These are phyloP conservation scores for Germaria angustata DNA, from an alignment of 2,888 invertebrate genomes.

Conservation along the genomic window DNA sequence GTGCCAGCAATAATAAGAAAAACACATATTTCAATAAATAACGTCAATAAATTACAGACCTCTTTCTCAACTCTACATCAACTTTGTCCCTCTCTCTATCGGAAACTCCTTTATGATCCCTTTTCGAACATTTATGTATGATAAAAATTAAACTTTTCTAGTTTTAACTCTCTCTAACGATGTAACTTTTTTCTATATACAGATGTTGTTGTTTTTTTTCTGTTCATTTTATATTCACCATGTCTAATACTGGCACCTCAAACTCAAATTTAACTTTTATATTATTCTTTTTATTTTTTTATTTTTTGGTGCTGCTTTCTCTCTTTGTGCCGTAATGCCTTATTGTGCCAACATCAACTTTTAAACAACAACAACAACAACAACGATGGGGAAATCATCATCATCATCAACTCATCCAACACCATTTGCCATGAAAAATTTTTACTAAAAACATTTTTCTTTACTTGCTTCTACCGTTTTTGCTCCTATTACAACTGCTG, in stretches of 20 bases:
- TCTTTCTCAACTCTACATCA: too few species aligned
- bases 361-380: conserved; percentile 40
- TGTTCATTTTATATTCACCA: conserved; percentile 59
- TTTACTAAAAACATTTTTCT: conserved; percentile 21
- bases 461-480: conserved; percentile 3
- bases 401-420: conserved; percentile 29
- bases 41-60: too few species aligned
- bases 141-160: conserved; percentile 29
- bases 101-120: background rate
- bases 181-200: conserved; percentile 54
- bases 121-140: background rate
- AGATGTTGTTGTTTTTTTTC: conserved; percentile 51
- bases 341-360: conserved; percentile 63
- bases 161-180: conserved; percentile 62
- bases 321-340: conserved; percentile 48
- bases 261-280: conserved; percentile 59
- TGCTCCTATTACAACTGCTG: conserved; percentile 32
- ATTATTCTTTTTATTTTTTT: background rate
- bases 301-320: conserved; percentile 31
- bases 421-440: conserved; percentile 44
- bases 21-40: too few species aligned
- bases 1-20: too few species aligned
- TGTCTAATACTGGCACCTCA: conserved; percentile 60
- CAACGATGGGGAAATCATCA: conserved; percentile 14
- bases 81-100: too few species aligned